phyloP scores from a whole-genome alignment of 2,888 invertebrate genomes.

The Dendrolimus pini region DNA sequence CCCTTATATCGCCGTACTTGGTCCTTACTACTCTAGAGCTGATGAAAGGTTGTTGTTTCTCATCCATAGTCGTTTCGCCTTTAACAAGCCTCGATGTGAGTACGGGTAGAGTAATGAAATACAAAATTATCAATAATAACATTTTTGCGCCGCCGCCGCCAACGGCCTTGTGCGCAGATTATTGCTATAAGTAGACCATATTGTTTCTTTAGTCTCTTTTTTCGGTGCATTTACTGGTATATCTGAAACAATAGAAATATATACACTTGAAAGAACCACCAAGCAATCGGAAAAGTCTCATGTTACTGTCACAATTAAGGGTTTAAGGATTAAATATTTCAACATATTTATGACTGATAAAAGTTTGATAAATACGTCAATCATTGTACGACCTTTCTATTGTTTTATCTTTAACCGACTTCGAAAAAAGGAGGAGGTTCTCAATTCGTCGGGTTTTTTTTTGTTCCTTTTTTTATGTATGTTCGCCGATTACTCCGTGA shows the following conservation, averaged over 20 bases:
- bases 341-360: no score
- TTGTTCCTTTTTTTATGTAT: no score
- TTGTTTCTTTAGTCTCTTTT: slow-evolving; percentile 32
- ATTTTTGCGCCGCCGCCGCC: slow-evolving; percentile 61
- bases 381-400: background rate
- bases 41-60: slow-evolving; percentile 72
- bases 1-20: slow-evolving; percentile 91
- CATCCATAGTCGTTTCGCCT: slow-evolving; percentile 71
- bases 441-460: no score
- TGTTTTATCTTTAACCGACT: no score
- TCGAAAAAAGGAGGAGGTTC: no score
- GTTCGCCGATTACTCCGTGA: no score
- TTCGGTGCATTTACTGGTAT: slow-evolving; percentile 48
- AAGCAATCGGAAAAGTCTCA: no score
- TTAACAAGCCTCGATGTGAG: slow-evolving; percentile 59
- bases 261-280: no score
- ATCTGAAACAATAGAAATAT: slow-evolving; percentile 51
- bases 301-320: no score
- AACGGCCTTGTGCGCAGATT: slow-evolving; percentile 42
- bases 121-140: slow-evolving; percentile 59
- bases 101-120: slow-evolving; percentile 70
- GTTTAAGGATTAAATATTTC: no score
- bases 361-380: no score
- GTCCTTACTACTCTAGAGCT: slow-evolving; percentile 91
- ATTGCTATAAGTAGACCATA: slow-evolving; percentile 69